phyloP scores from a whole-genome alignment of 2,888 invertebrate species.

The Agonopterix alstromeriana region DNA sequence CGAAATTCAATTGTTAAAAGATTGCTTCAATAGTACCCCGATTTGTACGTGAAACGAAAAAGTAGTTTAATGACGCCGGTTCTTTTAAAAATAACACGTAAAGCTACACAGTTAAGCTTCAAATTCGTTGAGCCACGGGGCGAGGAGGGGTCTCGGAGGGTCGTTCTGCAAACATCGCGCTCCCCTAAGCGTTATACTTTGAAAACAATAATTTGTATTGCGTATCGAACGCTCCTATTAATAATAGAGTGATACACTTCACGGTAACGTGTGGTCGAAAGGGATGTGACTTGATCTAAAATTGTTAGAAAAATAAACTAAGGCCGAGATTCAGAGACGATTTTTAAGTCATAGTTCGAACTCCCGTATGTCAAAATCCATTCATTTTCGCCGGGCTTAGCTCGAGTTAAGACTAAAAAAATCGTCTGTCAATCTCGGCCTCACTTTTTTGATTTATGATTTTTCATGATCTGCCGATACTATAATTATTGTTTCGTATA shows the following conservation, averaged over 20 bases:
- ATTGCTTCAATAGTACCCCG: conserved; percentile 66
- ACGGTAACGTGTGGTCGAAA: conserved; percentile 29
- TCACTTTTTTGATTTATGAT: too few relatives aligned
- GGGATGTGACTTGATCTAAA: neutral
- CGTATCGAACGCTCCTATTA: conserved; percentile 76
- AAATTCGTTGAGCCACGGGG: conserved; percentile 33
- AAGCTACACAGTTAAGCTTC: conserved; percentile 37
- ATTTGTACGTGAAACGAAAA: conserved; percentile 42
- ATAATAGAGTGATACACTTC: conserved; percentile 73
- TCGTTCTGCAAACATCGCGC: conserved; percentile 69
- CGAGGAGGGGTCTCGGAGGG: conserved; percentile 53
- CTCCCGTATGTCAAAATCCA: too few relatives aligned
- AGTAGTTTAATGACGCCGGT: conserved; percentile 38
- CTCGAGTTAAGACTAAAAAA: too few relatives aligned
- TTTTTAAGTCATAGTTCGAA: too few relatives aligned
- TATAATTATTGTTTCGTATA: too few relatives aligned
- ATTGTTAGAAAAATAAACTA: neutral
- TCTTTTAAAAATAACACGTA: conserved; percentile 43
- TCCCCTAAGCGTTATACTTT: conserved; percentile 77
- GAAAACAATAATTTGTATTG: conserved; percentile 78
- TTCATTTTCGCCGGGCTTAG: too few relatives aligned
- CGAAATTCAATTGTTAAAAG: conserved; percentile 74
- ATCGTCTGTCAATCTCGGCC: too few relatives aligned
- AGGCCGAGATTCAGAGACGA: too few relatives aligned
- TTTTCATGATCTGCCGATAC: too few relatives aligned